Base-by-base conservation (phyloP, 2,888 invertebrate species). In the Brenthis daphne region DNA sequence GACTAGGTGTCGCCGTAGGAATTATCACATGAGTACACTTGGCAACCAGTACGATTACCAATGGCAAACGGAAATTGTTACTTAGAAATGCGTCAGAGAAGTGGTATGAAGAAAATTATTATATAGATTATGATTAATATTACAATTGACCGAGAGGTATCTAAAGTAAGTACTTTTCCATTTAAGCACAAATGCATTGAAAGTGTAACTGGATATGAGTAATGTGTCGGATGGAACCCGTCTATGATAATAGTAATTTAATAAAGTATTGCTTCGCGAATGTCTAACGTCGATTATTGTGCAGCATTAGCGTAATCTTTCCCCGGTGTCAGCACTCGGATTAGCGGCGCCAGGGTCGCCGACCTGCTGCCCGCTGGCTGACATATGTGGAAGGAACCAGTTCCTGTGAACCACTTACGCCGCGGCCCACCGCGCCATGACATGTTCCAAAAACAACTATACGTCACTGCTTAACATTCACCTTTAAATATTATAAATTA, bases 361-460 rank as follows among this genome's bases (percentile, higher is more conserved):
- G 89, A 89, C 87, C 90, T 81, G 76, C 76, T 72, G 69, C 73
- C 70, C 74, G 71, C 68, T 68, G 73, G 57, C 65, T 71, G 71
- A 80, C 87, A 89, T 88, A 88, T 89, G 88, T 89, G 88, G 85
- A 82, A 85, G 85, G 88, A 91, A 90, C 87, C 90, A 79, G 82
- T 91, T 91, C 88, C 85, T 80, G 82, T 86, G 82, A 84, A 85
- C 87, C 83, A 89, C 86, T 86, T 86, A 80, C 78, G 79, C 51
- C 61, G 33, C 65, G 50, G 56, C 67, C 47, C 61, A 67, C 50
- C 61, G 55, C 13, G 47, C 70, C 61, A 64, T 61, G 57, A 48
- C 37, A 20, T 60, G 57, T 53, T 56, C 65, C 53, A 72, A 72
- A 72, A 70, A 69, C 12, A 43, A 63, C 53, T 60, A 20, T 20